Evolutionary conservation across 2,797 vertebrate species (phyloP).

Genomic region (Syngnathus rostellatus): DNA sequence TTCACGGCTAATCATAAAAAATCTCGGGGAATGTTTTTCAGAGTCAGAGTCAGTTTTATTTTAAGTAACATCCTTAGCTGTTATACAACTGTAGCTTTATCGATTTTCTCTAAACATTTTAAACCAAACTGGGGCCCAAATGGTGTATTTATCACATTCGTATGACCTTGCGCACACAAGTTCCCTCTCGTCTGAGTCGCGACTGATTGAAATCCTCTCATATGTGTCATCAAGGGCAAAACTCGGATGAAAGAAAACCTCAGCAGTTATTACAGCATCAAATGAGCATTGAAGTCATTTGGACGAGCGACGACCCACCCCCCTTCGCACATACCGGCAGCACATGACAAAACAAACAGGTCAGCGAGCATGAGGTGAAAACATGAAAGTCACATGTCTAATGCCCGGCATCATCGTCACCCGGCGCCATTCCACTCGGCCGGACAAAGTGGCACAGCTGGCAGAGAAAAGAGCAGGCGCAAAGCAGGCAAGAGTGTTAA

Average conservation of each 20-base stretch:
- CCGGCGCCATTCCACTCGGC: slow-evolving; percentile 44
- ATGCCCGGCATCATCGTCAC: slow-evolving; percentile 34
- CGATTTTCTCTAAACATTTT: not conserved
- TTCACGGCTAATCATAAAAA: not conserved
- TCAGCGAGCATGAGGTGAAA: slow-evolving; percentile 47
- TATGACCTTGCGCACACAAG: slow-evolving; percentile 23
- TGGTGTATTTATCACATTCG: not conserved
- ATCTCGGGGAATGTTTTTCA: not conserved
- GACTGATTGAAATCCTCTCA: slow-evolving; percentile 9
- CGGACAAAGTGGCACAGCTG: slow-evolving; percentile 68
- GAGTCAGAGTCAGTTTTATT: no score
- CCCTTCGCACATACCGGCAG: slow-evolving; percentile 21
- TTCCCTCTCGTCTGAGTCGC: slow-evolving; percentile 15
- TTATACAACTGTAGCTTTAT: not conserved
- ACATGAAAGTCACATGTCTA: slow-evolving; percentile 58
- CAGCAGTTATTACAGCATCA: slow-evolving; percentile 33
- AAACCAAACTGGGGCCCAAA: not conserved
- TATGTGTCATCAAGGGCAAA: slow-evolving; percentile 49
- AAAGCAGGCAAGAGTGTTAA: slow-evolving; percentile 61
- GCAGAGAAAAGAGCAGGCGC: slow-evolving; percentile 75
- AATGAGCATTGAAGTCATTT: slow-evolving; percentile 41
- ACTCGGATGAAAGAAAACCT: slow-evolving; percentile 47
- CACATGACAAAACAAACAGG: slow-evolving; percentile 44
- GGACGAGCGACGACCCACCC: slow-evolving; percentile 21
- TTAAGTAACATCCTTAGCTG: not conserved